Conservation (phyloP, 2,797 vertebrate genomes). For the Agapornis canus region DNA sequence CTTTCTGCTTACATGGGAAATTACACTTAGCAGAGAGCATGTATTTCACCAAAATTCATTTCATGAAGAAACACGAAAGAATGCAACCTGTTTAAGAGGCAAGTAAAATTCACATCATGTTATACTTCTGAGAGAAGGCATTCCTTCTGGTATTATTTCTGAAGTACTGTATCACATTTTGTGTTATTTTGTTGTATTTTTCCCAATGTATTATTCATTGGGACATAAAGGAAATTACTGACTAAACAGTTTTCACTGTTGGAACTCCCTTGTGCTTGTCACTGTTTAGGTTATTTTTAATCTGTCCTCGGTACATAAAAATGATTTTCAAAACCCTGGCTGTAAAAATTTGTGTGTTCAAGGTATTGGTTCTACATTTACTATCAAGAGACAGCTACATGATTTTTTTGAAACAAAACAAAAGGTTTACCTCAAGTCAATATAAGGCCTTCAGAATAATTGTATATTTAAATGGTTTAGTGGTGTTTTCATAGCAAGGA, state of each 20-base stretch:
- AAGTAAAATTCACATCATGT: constrained; percentile 4
- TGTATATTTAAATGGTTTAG: neutral
- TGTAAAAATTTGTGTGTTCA: neutral
- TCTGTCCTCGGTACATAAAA: neutral
- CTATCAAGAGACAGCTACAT: neutral
- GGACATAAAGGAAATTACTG: constrained; percentile 20
- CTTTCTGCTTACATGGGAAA: neutral
- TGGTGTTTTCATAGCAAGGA: neutral
- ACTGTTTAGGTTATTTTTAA: constrained; percentile 12
- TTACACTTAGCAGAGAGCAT: neutral
- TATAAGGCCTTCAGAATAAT: neutral
- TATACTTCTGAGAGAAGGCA: neutral
- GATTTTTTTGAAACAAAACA: neutral
- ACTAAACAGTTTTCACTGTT: constrained; percentile 1
- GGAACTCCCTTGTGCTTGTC: neutral
- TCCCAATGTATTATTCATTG: neutral
- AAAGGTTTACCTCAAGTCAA: neutral
- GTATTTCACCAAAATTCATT: constrained; percentile 10
- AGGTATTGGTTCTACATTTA: neutral
- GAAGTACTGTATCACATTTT: neutral
- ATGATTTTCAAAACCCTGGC: neutral
- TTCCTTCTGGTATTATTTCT: constrained; percentile 29
- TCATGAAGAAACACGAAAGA: neutral
- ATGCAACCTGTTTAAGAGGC: neutral
- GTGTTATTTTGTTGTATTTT: too few species aligned